Evolutionary conservation across 2,888 invertebrate species (phyloP).

Genomic region (Osmoderma eremita): DNA sequence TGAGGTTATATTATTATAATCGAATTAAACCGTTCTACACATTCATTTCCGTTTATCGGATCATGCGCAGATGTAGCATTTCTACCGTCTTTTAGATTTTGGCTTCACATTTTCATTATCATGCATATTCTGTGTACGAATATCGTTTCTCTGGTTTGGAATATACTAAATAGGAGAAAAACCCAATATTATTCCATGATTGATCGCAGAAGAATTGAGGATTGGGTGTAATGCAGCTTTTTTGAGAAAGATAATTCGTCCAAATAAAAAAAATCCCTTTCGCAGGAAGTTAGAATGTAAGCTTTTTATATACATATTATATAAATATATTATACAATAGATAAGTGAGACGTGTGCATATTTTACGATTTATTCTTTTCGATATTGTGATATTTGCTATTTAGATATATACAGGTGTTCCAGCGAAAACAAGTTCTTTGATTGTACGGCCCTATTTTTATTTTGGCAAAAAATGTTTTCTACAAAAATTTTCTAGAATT

Average conservation of each 20-base stretch:
- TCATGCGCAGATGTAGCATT: too few species aligned
- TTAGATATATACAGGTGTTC: background rate
- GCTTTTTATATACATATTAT: slow-evolving; percentile 41
- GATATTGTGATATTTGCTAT: slow-evolving; percentile 37
- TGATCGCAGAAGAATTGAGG: background rate
- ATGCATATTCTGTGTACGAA: too few species aligned
- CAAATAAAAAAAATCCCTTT: slow-evolving; percentile 42
- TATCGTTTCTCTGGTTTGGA: slow-evolving; percentile 8
- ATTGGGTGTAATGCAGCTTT: slow-evolving; percentile 2
- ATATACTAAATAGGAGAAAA: slow-evolving; percentile 32
- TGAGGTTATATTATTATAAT: too few species aligned
- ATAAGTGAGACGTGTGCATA: background rate
- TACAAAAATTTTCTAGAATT: too few species aligned
- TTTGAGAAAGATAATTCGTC: slow-evolving; percentile 40
- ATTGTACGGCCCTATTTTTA: too few species aligned
- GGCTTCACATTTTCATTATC: too few species aligned
- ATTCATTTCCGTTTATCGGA: too few species aligned
- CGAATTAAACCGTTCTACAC: too few species aligned
- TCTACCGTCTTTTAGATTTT: too few species aligned
- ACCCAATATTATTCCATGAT: slow-evolving; percentile 25
- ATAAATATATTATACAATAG: slow-evolving; percentile 1
- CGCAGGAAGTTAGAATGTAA: slow-evolving; percentile 49
- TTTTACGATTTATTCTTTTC: slow-evolving; percentile 12
- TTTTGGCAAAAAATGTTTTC: too few species aligned
- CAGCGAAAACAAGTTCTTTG: too few species aligned